Conservation (phyloP, 2,888 invertebrate genomes). For the Hololepta plana region DNA sequence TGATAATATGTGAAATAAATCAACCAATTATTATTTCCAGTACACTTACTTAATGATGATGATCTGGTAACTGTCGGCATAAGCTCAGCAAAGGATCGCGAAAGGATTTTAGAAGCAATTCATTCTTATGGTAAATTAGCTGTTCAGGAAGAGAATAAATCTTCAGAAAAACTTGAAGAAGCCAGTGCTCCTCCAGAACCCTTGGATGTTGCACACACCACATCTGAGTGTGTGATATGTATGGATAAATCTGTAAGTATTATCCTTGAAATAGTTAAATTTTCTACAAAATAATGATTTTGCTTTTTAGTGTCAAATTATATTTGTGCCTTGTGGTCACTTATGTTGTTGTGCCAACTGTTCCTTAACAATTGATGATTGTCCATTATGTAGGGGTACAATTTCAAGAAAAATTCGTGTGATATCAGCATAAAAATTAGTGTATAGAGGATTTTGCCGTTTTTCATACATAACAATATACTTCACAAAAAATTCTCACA, state of each 20-base stretch:
- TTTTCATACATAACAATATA: no score
- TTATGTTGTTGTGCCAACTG: conserved; percentile 65
- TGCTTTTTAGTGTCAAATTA: conserved; percentile 42
- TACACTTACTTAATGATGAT: conserved; percentile 29
- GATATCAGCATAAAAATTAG: background rate
- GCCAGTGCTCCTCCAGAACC: conserved; percentile 18
- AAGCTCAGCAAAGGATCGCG: conserved; percentile 34
- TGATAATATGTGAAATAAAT: background rate
- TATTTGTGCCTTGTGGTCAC: conserved; percentile 78
- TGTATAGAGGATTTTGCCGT: no score
- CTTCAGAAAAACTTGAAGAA: no score
- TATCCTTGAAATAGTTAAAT: conserved; percentile 2
- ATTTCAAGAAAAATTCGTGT: conserved; percentile 49
- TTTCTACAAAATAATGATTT: conserved; percentile 2
- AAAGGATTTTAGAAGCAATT: conserved; percentile 43
- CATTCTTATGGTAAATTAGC: conserved; percentile 24
- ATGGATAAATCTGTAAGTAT: conserved; percentile 50
- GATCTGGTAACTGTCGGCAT: conserved; percentile 41
- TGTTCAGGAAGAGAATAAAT: background rate
- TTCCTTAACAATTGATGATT: conserved; percentile 38
- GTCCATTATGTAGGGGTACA: conserved; percentile 61
- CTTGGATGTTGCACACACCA: conserved; percentile 16
- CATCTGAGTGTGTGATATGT: conserved; percentile 68
- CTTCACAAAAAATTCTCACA: no score
- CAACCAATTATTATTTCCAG: conserved; percentile 12